phyloP scores from a whole-genome alignment of 2,888 invertebrate species.

The Cryptocephalus primarius region DNA sequence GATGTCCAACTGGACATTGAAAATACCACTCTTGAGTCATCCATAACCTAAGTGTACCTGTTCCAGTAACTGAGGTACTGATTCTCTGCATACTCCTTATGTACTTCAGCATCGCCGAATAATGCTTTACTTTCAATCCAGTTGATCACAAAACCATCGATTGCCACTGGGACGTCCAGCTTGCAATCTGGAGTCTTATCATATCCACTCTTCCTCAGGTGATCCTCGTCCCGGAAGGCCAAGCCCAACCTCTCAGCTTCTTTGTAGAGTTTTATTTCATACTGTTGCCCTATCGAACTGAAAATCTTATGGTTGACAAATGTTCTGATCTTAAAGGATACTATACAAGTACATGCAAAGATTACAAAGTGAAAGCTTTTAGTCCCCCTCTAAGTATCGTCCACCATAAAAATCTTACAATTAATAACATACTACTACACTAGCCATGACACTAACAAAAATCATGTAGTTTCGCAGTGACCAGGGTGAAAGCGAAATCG shows the following conservation, averaged over 20 bases:
- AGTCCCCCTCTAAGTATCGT: background rate
- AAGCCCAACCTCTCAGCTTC: constrained; percentile 49
- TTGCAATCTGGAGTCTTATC: constrained; percentile 94
- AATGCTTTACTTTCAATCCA: constrained; percentile 96
- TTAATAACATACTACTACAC: too few species aligned
- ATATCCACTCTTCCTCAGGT: constrained; percentile 71
- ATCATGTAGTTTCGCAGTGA: too few species aligned
- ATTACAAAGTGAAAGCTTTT: too few species aligned
- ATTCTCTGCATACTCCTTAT: constrained; percentile 69
- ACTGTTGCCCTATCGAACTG: constrained; percentile 74
- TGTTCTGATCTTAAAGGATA: background rate
- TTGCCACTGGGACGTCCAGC: constrained; percentile 76
- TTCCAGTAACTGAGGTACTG: constrained; percentile 88
- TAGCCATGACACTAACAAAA: too few species aligned
- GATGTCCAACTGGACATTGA: too few species aligned
- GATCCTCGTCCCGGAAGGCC: constrained; percentile 63
- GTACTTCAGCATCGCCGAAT: constrained; percentile 79
- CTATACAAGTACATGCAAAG: too few species aligned
- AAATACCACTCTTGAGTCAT: too few species aligned
- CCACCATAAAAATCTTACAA: background rate
- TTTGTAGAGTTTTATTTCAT: constrained; percentile 64
- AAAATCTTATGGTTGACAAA: constrained; percentile 16
- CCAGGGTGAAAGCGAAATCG: too few species aligned
- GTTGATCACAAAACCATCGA: constrained; percentile 75
- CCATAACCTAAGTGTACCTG: constrained; percentile 35